These are phyloP conservation scores for Folsomia candida DNA, from an alignment of 2,888 invertebrate species.

Conservation along the genomic window DNA sequence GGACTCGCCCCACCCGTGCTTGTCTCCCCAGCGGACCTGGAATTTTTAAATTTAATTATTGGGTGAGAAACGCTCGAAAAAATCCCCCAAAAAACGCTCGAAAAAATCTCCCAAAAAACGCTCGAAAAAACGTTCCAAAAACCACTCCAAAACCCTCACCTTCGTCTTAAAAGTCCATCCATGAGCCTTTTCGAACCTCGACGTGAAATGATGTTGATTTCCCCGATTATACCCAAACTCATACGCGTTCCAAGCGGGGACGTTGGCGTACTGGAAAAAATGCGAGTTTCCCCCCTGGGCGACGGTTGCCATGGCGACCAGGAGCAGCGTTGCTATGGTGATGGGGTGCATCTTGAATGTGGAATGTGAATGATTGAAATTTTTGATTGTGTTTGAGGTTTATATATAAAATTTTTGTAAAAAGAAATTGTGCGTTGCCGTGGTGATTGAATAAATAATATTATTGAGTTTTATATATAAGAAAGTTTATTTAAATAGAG, in stretches of 20 bases:
- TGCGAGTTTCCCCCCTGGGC: too few relatives aligned
- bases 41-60: too few relatives aligned
- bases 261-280: slow-evolving; percentile 52
- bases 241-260: slow-evolving; percentile 53
- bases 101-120: neutral
- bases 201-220: slow-evolving; percentile 53
- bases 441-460: too few relatives aligned
- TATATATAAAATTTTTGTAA: too few relatives aligned
- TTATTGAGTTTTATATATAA: too few relatives aligned
- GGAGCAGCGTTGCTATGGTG: too few relatives aligned
- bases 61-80: neutral
- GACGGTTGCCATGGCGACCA: too few relatives aligned
- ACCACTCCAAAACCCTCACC: slow-evolving; percentile 48
- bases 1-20: slow-evolving; percentile 52
- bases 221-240: slow-evolving; percentile 54
- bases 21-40: slow-evolving; percentile 53
- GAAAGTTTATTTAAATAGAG: too few relatives aligned
- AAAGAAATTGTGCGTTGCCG: too few relatives aligned
- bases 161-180: slow-evolving; percentile 53
- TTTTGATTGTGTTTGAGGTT: too few relatives aligned
- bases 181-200: slow-evolving; percentile 53
- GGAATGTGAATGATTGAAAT: too few relatives aligned
- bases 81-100: slow-evolving; percentile 2
- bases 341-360: too few relatives aligned
- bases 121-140: neutral